Evolutionary conservation across 2,888 invertebrate genomes (phyloP), one percentile per base, ranked within the genome.

Genomic region (Trachelus tabidus): DNA sequence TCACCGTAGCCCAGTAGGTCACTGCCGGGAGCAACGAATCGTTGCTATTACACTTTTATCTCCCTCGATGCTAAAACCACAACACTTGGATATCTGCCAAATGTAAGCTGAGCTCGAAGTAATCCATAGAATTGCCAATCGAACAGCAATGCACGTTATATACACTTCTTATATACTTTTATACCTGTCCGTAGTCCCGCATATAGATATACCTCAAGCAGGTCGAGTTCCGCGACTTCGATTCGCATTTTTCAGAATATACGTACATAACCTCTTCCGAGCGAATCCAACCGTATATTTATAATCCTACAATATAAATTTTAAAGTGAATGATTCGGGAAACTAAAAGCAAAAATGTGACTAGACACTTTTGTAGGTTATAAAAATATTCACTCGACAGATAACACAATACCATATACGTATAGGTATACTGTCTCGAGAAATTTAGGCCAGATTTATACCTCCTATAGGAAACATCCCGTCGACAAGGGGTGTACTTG

Each of bases 1-100:
- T 84, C 81, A 83, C 80, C 74, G 80, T 73, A 68, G 34, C 77
- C 81, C 81, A 86, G 86, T 86, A 84, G 86, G 86, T 86, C 86
- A 86, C 84, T 84, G 83, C 83, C 82, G 83, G 78, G 78, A 78
- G 80, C 81, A 80, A 81, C 80, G 40, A 40, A 40, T 40, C 15
- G 15, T 40, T 40, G 15, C 15, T 15, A 40, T 40, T 40, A 40
- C 33, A n/a, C 30, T 69, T 69, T 30, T 69, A 30, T 33, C 33
- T 30, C 69, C 30, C n/a, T 30, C 30, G 11, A 69, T 30, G 12
- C 30, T 9, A 12, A 11, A 12, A 30, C 11, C 15, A 33, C 69
- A 9, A 69, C 30, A 30, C 15, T 40, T 15, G 40, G 6, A 40
- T 40, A 15, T 6, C 40, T 15, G 40, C 40, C 40, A 40, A 40